These are phyloP conservation scores for Philonicus albiceps DNA, from an alignment of 2,888 invertebrate genomes.

Conservation along the genomic window DNA sequence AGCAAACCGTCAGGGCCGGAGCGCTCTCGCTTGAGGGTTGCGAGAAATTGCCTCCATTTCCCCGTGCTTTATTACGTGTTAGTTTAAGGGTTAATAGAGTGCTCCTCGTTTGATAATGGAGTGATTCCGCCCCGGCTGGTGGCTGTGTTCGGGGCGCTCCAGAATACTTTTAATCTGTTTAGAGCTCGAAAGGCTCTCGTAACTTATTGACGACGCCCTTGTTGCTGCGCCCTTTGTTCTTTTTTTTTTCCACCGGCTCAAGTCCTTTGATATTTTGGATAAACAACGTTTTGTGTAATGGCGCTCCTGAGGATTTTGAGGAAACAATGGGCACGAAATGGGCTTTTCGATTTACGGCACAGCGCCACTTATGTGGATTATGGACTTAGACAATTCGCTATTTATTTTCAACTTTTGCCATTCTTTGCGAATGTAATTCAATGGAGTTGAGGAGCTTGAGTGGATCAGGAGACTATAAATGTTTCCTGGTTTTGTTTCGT, in stretches of 20 bases:
- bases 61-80: constrained; percentile 25
- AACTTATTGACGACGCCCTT: neutral
- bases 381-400: neutral
- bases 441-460: neutral
- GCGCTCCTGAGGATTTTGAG: neutral
- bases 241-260: neutral
- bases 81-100: constrained; percentile 39
- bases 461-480: neutral
- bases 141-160: neutral
- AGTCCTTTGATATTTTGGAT: neutral
- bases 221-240: neutral
- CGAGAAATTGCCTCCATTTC: constrained; percentile 31
- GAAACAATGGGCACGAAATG: neutral
- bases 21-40: neutral
- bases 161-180: constrained; percentile 24
- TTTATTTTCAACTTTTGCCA: neutral
- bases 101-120: constrained; percentile 37
- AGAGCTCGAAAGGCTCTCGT: neutral
- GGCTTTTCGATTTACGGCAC: neutral
- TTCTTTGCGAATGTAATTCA: neutral
- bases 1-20: neutral
- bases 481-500: neutral
- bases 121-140: constrained; percentile 12
- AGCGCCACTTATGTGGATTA: neutral
- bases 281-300: neutral